phyloP scores from a whole-genome alignment of 2,797 vertebrate species.

The Lutjanus campechanus region DNA sequence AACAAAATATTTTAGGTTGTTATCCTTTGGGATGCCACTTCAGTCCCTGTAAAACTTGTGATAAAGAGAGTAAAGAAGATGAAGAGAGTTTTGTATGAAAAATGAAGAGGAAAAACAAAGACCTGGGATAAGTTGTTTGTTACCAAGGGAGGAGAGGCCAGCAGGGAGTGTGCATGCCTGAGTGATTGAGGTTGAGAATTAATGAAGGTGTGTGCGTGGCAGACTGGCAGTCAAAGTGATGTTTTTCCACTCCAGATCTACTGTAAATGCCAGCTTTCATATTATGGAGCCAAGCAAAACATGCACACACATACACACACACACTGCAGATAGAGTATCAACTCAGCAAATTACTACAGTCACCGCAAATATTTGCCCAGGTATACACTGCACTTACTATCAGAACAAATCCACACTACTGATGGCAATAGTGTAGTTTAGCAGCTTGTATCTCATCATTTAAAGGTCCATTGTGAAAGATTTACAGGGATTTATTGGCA shows the following conservation, averaged over 20 bases:
- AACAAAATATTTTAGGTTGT: background rate
- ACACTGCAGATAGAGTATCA: slow-evolving; percentile 71
- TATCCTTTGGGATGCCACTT: background rate
- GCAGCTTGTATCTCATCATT: background rate
- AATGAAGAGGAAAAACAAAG: slow-evolving; percentile 14
- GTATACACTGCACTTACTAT: slow-evolving; percentile 58
- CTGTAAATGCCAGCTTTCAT: slow-evolving; percentile 71
- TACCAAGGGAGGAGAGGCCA: slow-evolving; percentile 39
- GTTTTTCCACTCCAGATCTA: slow-evolving; percentile 71
- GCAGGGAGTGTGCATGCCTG: slow-evolving; percentile 60
- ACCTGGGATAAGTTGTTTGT: slow-evolving; percentile 38
- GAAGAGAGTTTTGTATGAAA: slow-evolving; percentile 16
- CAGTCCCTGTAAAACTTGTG: background rate
- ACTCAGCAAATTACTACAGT: slow-evolving; percentile 72
- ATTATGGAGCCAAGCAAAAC: slow-evolving; percentile 66
- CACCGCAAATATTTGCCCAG: slow-evolving; percentile 73
- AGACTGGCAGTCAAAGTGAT: slow-evolving; percentile 59
- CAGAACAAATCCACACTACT: slow-evolving; percentile 37
- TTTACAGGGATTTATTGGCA: too few species aligned
- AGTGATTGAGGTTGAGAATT: slow-evolving; percentile 62
- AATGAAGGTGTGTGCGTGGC: slow-evolving; percentile 75
- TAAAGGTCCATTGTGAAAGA: background rate
- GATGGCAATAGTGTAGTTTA: slow-evolving; percentile 16
- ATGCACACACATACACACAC: slow-evolving; percentile 51
- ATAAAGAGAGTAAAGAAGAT: background rate